Conservation (phyloP, 2,888 invertebrate species). For the Sinopyrophorus schimmeli region DNA sequence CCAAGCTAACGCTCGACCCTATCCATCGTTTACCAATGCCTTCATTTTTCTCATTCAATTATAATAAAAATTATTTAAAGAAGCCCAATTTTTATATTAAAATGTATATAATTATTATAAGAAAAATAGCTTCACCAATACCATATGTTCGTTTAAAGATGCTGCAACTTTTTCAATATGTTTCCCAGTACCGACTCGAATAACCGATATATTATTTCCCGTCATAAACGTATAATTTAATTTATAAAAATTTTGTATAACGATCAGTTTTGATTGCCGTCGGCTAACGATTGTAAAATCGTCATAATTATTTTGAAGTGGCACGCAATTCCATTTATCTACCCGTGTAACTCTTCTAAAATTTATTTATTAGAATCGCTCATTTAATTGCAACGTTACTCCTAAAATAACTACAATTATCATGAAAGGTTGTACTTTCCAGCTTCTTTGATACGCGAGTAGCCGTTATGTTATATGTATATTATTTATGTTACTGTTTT, state of each 20-base stretch:
- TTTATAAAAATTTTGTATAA: constrained; percentile 32
- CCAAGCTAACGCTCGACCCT: too few relatives aligned
- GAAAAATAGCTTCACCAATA: too few relatives aligned
- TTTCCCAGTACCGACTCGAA: constrained; percentile 14
- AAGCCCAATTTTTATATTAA: too few relatives aligned
- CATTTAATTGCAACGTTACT: constrained; percentile 24
- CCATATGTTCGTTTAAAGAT: too few relatives aligned
- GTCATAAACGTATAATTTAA: constrained; percentile 25
- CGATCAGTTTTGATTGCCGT: constrained; percentile 24
- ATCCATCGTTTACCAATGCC: constrained; percentile 31
- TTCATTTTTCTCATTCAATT: too few relatives aligned
- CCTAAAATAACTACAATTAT: constrained; percentile 36
- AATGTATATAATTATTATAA: too few relatives aligned
- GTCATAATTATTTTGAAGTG: constrained; percentile 37
- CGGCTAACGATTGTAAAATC: constrained; percentile 37
- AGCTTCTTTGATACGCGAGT: constrained; percentile 27
- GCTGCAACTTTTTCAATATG: constrained; percentile 18
- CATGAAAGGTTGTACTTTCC: constrained; percentile 28
- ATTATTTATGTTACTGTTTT: too few relatives aligned
- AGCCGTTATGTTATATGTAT: constrained; percentile 9
- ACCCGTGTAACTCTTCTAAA: constrained; percentile 37
- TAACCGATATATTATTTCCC: constrained; percentile 25
- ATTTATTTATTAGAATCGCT: constrained; percentile 42
- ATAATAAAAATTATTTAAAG: too few relatives aligned
- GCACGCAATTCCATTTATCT: constrained; percentile 44